Evolutionary conservation across 1,140 invertebrate species (phyloP).

Genomic region (Stegodyphus dumicola): DNA sequence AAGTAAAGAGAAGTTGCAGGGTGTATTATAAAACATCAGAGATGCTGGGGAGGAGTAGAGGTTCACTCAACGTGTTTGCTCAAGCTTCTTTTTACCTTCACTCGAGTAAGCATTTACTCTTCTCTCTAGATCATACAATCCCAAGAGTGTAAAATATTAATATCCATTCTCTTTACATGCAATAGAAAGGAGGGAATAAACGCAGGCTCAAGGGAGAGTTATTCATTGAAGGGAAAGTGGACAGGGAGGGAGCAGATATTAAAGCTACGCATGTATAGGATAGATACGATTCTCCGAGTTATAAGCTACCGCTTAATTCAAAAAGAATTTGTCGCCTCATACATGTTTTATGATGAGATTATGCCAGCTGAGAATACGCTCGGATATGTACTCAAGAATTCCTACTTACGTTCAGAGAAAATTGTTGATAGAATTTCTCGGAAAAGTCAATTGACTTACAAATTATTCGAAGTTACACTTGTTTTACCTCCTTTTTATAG

Average conservation of each 20-base stretch:
- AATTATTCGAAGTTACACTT: too few species aligned
- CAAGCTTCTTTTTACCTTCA: background rate
- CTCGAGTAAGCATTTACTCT: background rate
- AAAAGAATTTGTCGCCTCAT: too few species aligned
- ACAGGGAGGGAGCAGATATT: background rate
- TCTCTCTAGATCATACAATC: background rate
- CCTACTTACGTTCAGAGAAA: too few species aligned
- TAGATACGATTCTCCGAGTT: too few species aligned
- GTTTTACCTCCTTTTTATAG: too few species aligned
- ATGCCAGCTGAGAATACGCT: too few species aligned
- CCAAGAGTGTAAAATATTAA: constrained; percentile 25
- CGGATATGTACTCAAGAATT: too few species aligned
- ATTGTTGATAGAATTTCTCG: too few species aligned
- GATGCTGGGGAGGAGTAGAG: background rate
- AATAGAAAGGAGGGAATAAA: constrained; percentile 15
- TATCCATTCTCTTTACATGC: constrained; percentile 7
- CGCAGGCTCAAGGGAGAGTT: constrained; percentile 6
- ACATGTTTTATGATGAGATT: too few species aligned
- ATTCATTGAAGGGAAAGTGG: background rate
- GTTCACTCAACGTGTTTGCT: constrained; percentile 1
- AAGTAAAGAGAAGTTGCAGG: background rate
- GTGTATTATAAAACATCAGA: constrained; percentile 20
- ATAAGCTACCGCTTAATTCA: too few species aligned
- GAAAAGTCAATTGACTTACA: too few species aligned
- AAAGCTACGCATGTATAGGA: too few species aligned